Evolutionary conservation across 2,888 invertebrate genomes (phyloP).

Genomic region (Tenthredo distinguenda): DNA sequence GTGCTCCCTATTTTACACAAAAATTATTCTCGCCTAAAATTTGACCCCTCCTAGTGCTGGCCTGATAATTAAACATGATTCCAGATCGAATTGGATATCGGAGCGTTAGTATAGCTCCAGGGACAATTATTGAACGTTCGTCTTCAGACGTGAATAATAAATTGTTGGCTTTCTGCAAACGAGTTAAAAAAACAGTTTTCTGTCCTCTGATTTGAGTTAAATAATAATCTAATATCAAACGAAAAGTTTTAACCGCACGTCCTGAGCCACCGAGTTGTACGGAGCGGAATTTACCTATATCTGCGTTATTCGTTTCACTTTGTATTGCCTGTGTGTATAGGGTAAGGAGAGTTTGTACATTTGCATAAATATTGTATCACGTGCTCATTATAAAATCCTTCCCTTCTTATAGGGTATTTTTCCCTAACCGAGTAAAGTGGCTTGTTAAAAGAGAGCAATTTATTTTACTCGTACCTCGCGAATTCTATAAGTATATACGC

Average conservation of each 20-base stretch:
- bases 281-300: not conserved
- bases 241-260: not conserved
- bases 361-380: constrained; percentile 46
- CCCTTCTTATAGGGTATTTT: not conserved
- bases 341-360: not conserved
- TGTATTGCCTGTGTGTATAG: not conserved
- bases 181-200: not conserved
- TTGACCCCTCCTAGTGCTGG: no score
- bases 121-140: not conserved
- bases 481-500: not conserved
- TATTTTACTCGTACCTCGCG: not conserved
- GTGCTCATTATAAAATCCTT: constrained; percentile 37
- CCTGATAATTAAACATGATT: not conserved
- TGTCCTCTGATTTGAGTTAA: not conserved
- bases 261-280: not conserved
- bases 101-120: not conserved
- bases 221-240: not conserved
- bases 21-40: no score
- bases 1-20: no score
- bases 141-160: not conserved
- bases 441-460: not conserved
- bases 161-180: not conserved
- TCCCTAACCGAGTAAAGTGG: not conserved
- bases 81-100: not conserved
- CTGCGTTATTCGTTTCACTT: not conserved